These are phyloP conservation scores for Eumerus sabulonum DNA, from an alignment of 2,888 invertebrate genomes.

Conservation along the genomic window DNA sequence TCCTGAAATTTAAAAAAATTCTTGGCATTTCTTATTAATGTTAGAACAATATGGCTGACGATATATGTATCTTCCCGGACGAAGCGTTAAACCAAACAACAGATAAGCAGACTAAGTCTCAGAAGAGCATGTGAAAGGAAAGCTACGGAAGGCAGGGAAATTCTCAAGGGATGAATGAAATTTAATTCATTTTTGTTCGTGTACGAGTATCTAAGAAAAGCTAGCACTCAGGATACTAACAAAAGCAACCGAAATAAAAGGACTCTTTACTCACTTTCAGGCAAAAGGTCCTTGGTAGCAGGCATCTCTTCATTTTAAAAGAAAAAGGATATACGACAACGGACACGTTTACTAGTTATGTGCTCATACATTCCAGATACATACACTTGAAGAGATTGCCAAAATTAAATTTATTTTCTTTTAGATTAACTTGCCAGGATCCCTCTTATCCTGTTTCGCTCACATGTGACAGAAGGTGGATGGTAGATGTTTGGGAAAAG, in stretches of 20 bases:
- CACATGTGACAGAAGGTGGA: conserved; percentile 17
- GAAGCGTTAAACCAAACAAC: conserved; percentile 13
- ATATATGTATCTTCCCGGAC: conserved; percentile 9
- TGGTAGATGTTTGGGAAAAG: conserved; percentile 1
- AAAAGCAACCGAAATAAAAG: conserved; percentile 24
- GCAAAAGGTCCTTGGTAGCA: too few relatives aligned
- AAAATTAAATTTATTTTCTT: conserved; percentile 50
- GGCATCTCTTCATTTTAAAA: not conserved
- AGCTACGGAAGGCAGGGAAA: not conserved
- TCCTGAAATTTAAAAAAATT: conserved; percentile 31
- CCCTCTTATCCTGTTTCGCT: not conserved
- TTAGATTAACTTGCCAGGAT: conserved; percentile 29
- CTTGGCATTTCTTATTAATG: conserved; percentile 19
- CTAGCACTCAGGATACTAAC: conserved; percentile 17
- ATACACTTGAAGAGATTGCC: conserved; percentile 34
- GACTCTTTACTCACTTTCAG: not conserved
- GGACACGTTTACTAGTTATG: conserved; percentile 13
- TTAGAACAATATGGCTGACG: not conserved
- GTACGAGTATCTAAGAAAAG: not conserved
- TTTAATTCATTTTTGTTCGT: conserved; percentile 20
- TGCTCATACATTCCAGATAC: conserved; percentile 18
- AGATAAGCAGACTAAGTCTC: not conserved
- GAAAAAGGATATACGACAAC: not conserved
- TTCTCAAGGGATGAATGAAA: conserved; percentile 20
- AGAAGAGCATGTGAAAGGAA: too few relatives aligned